Evolutionary conservation across 2,113 vertebrate species (phyloP).

Genomic region (Anseranas semipalmata): DNA sequence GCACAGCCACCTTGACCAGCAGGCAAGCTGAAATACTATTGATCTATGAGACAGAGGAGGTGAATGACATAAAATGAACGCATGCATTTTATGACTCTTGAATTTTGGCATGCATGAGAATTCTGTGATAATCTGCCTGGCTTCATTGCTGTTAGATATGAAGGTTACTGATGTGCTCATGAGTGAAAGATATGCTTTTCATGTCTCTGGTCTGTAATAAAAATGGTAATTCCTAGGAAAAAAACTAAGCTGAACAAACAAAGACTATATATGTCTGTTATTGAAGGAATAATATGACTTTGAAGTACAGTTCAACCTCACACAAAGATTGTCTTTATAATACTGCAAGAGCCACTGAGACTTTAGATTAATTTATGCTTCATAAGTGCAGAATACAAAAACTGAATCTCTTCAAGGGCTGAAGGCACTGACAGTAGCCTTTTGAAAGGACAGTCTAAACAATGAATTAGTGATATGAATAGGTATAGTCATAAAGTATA

Average conservation of each 20-base stretch:
- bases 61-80: not conserved
- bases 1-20: not conserved
- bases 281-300: not conserved
- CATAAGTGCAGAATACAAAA: not conserved
- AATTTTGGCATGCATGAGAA: not conserved
- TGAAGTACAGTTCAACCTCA: not conserved
- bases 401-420: not conserved
- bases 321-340: not conserved
- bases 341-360: not conserved
- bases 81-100: not conserved
- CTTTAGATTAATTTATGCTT: not conserved
- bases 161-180: not conserved
- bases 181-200: not conserved
- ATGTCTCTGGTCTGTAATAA: not conserved
- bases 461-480: not conserved
- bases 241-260: not conserved
- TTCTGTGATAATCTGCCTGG: not conserved
- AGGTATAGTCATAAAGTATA: not conserved
- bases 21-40: not conserved
- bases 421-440: not conserved
- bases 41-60: not conserved
- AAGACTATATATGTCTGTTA: not conserved
- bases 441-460: not conserved
- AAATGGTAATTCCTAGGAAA: not conserved
- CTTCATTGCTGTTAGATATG: not conserved